Evolutionary conservation across 2,888 invertebrate species (phyloP).

Genomic region (Dascillus cervinus): DNA sequence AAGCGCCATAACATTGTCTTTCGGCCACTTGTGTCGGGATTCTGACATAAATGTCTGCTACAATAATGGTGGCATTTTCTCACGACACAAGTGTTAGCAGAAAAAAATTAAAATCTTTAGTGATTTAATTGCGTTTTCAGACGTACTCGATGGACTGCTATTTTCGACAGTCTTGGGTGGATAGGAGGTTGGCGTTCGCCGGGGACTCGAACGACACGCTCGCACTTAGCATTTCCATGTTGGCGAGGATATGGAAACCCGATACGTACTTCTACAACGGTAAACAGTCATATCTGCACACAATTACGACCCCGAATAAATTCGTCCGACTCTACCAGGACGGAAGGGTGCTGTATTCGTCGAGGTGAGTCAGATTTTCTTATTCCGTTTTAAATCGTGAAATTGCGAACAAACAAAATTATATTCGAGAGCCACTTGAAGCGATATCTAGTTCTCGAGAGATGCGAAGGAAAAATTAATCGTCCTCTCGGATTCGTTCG

Average conservation of each 20-base stretch:
- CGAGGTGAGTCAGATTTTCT: slow-evolving; percentile 56
- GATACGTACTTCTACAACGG: slow-evolving; percentile 82
- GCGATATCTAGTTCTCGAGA: no score
- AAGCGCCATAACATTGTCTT: no score
- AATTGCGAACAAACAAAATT: no score
- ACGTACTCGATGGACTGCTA: slow-evolving; percentile 84
- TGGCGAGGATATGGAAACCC: slow-evolving; percentile 77
- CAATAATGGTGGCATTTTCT: no score
- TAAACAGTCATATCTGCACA: slow-evolving; percentile 74
- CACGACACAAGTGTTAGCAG: no score
- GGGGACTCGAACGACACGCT: slow-evolving; percentile 57
- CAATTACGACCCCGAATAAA: slow-evolving; percentile 79
- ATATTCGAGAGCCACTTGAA: no score
- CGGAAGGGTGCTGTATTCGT: slow-evolving; percentile 67
- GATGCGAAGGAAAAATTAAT: no score
- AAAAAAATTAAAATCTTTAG: no score
- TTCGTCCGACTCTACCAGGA: slow-evolving; percentile 70
- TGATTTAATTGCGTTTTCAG: slow-evolving; percentile 45
- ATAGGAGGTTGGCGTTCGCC: slow-evolving; percentile 64
- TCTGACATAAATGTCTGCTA: no score
- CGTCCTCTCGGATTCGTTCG: no score
- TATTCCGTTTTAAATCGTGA: no score
- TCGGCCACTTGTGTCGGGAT: no score
- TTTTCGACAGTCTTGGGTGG: slow-evolving; percentile 80
- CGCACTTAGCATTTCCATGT: slow-evolving; percentile 70